Conservation (phyloP, 2,888 invertebrate species). For the Aethes cnicana region DNA sequence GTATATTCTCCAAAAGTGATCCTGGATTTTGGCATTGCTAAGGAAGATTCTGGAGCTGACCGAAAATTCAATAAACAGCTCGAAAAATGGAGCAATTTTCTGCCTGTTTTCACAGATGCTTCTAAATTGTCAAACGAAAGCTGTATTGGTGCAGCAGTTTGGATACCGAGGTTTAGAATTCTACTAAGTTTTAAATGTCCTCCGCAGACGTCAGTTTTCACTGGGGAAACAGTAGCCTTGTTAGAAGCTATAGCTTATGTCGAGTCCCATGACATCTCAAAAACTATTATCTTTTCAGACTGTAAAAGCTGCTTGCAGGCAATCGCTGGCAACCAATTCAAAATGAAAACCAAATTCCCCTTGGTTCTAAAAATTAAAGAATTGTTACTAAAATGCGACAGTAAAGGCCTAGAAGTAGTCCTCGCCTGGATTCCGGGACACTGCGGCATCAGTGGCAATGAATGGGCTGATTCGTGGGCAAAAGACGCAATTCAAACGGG, state of each 20-base stretch:
- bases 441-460: not conserved
- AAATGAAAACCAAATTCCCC: not conserved
- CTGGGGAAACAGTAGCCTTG: slow-evolving; percentile 15
- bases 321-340: slow-evolving; percentile 3
- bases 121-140: not conserved
- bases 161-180: slow-evolving; percentile 14
- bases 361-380: not conserved
- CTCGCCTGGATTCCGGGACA: not conserved
- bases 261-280: slow-evolving; percentile 12
- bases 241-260: slow-evolving; percentile 12
- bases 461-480: not conserved
- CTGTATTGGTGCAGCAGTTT: slow-evolving; percentile 9
- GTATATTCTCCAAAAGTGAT: slow-evolving; percentile 1
- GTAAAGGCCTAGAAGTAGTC: not conserved
- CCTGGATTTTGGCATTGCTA: not conserved
- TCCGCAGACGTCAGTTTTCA: slow-evolving; percentile 11
- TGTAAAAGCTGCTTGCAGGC: slow-evolving; percentile 16
- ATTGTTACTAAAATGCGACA: not conserved
- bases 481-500: not conserved
- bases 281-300: slow-evolving; percentile 21
- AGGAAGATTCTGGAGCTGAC: not conserved
- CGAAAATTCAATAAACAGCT: not conserved
- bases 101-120: slow-evolving; percentile 14
- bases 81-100: not conserved
- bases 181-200: slow-evolving; percentile 10